Evolutionary conservation across 2,888 invertebrate genomes (phyloP).

Genomic region (Papilio gigon): DNA sequence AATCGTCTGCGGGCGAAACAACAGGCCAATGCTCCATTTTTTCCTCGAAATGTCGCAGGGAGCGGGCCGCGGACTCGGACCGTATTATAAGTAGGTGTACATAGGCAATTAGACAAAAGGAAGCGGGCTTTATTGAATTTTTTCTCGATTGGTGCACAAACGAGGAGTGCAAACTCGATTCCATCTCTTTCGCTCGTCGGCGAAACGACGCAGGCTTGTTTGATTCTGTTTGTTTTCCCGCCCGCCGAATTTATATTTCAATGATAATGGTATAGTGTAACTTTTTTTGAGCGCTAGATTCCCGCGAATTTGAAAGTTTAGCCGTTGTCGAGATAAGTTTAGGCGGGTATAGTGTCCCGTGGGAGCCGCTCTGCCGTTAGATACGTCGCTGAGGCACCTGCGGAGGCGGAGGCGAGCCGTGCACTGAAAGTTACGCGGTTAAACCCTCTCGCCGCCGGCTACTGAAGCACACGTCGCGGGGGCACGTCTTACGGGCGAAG

Average conservation of each 20-base stretch:
- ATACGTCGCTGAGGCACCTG: conserved; percentile 59
- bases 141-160: conserved; percentile 78
- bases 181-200: conserved; percentile 70
- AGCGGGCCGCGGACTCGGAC: conserved; percentile 57
- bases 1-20: conserved; percentile 48
- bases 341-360: conserved; percentile 52
- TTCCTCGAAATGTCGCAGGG: conserved; percentile 59
- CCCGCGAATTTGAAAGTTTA: conserved; percentile 65
- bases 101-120: conserved; percentile 79
- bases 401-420: conserved; percentile 50
- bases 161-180: conserved; percentile 72
- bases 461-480: conserved; percentile 42
- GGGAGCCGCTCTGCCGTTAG: conserved; percentile 51
- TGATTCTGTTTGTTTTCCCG: conserved; percentile 63
- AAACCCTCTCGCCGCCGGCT: conserved; percentile 49
- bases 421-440: conserved; percentile 15
- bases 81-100: conserved; percentile 69
- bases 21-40: conserved; percentile 54
- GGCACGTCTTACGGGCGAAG: conserved; percentile 69
- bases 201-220: conserved; percentile 63
- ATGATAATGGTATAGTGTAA: conserved; percentile 46
- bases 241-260: conserved; percentile 39
- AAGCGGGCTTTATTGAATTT: conserved; percentile 80
- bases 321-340: conserved; percentile 43
- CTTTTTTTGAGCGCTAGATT: conserved; percentile 52